Conservation (phyloP, 2,113 vertebrate genomes). For the Austrofundulus limnaeus region DNA sequence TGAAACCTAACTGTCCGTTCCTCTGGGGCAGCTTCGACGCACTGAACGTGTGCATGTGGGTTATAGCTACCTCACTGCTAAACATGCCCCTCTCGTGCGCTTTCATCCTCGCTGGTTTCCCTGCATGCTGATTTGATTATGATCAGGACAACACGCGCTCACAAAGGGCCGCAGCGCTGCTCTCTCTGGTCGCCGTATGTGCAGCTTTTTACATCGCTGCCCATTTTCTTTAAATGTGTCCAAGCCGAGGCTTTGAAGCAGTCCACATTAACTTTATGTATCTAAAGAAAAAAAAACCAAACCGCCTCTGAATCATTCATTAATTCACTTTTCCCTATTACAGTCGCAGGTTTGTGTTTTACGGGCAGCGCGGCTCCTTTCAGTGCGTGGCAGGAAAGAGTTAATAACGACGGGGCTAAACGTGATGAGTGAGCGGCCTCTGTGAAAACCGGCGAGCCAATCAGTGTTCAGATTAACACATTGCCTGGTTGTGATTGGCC, state of each 20-base stretch:
- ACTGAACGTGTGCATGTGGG: slow-evolving; percentile 65
- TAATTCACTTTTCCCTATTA: slow-evolving; percentile 74
- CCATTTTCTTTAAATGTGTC: slow-evolving; percentile 58
- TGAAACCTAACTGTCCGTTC: background rate
- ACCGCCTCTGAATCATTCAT: slow-evolving; percentile 73
- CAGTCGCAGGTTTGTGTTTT: slow-evolving; percentile 62
- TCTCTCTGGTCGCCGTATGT: slow-evolving; percentile 44
- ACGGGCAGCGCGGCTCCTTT: slow-evolving; percentile 52
- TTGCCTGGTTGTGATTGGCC: slow-evolving; percentile 70
- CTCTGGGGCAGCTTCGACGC: slow-evolving; percentile 31
- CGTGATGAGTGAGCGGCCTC: slow-evolving; percentile 75
- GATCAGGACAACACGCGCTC: slow-evolving; percentile 41
- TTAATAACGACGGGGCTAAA: slow-evolving; percentile 73
- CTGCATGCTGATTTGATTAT: slow-evolving; percentile 74
- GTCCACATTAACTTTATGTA: slow-evolving; percentile 65
- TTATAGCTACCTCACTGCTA: slow-evolving; percentile 62
- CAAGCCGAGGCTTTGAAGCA: slow-evolving; percentile 62
- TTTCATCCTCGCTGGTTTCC: slow-evolving; percentile 69
- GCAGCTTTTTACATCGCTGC: slow-evolving; percentile 23
- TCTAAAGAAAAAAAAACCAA: slow-evolving; percentile 74
- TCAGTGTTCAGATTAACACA: slow-evolving; percentile 78
- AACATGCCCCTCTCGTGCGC: slow-evolving; percentile 64
- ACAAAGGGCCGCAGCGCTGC: slow-evolving; percentile 49
- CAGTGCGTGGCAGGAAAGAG: slow-evolving; percentile 72
- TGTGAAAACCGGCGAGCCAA: slow-evolving; percentile 74